Conservation (phyloP, 2,888 invertebrate species). For the Hybos culiciformis region DNA sequence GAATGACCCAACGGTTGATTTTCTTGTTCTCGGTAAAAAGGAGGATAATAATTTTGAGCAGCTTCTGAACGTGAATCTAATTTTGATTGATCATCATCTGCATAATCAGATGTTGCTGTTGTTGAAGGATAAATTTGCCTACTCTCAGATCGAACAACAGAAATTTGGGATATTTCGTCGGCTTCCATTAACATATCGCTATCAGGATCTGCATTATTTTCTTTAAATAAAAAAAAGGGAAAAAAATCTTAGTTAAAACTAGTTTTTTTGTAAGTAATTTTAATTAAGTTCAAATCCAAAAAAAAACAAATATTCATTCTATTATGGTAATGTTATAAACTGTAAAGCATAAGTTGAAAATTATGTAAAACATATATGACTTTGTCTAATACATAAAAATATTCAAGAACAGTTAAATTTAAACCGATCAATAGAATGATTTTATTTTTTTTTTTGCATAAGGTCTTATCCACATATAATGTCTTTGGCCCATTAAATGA, state of each 20-base stretch:
- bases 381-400: too few relatives aligned
- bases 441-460: too few relatives aligned
- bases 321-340: too few relatives aligned
- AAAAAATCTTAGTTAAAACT: neutral
- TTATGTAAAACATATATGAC: too few relatives aligned
- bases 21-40: constrained; percentile 45
- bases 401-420: too few relatives aligned
- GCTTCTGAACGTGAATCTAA: constrained; percentile 36
- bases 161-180: constrained; percentile 28
- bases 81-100: constrained; percentile 5
- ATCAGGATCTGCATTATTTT: constrained; percentile 31
- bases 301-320: too few relatives aligned
- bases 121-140: constrained; percentile 24
- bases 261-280: neutral
- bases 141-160: constrained; percentile 29
- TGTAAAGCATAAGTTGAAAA: too few relatives aligned
- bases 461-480: too few relatives aligned
- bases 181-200: constrained; percentile 37
- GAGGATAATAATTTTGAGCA: constrained; percentile 61
- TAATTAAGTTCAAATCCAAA: too few relatives aligned
- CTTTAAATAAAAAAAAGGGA: constrained; percentile 18
- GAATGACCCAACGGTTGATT: constrained; percentile 47
- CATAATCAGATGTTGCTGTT: constrained; percentile 1
- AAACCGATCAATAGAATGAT: too few relatives aligned
- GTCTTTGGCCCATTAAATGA: too few relatives aligned